Conservation (phyloP, 30 jellyfish, hydroid and myxozoan genomes). For the Mastigias papua region DNA sequence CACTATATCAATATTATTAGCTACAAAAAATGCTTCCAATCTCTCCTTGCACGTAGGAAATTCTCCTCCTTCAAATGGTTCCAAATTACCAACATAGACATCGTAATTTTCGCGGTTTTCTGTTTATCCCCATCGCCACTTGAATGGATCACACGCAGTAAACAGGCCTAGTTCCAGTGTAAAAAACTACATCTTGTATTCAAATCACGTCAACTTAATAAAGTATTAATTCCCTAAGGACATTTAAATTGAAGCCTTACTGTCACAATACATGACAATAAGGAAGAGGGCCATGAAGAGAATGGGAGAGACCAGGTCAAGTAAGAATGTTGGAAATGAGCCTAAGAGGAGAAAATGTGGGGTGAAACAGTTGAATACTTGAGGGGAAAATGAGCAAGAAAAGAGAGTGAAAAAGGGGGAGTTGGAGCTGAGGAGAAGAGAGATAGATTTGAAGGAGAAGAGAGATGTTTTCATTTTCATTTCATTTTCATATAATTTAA, state of each 20-base stretch:
- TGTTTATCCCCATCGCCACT: slow-evolving; percentile 38
- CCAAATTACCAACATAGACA: slow-evolving; percentile 37
- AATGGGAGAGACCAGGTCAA: no score
- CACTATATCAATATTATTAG: slow-evolving; percentile 40
- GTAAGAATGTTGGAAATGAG: no score
- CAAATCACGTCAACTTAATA: slow-evolving; percentile 24
- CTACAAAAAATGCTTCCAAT: slow-evolving; percentile 42
- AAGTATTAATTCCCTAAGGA: slow-evolving; percentile 21
- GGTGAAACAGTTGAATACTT: no score
- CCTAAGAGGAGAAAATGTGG: no score
- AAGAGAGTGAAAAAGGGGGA: no score
- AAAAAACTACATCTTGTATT: slow-evolving; percentile 16
- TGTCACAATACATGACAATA: slow-evolving; percentile 26
- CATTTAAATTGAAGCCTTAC: slow-evolving; percentile 1
- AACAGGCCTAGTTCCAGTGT: slow-evolving; percentile 48
- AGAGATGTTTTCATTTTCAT: no score
- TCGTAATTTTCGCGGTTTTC: slow-evolving; percentile 18
- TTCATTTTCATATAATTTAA: no score
- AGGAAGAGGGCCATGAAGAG: no score
- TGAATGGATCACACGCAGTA: slow-evolving; percentile 29
- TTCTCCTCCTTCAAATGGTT: slow-evolving; percentile 36
- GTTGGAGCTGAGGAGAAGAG: no score
- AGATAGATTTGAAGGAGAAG: no score
- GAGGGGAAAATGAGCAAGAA: no score
- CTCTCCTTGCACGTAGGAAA: slow-evolving; percentile 37